These are phyloP conservation scores for Tetragonula clypearis DNA, from an alignment of 1,140 invertebrate species.

Conservation along the genomic window DNA sequence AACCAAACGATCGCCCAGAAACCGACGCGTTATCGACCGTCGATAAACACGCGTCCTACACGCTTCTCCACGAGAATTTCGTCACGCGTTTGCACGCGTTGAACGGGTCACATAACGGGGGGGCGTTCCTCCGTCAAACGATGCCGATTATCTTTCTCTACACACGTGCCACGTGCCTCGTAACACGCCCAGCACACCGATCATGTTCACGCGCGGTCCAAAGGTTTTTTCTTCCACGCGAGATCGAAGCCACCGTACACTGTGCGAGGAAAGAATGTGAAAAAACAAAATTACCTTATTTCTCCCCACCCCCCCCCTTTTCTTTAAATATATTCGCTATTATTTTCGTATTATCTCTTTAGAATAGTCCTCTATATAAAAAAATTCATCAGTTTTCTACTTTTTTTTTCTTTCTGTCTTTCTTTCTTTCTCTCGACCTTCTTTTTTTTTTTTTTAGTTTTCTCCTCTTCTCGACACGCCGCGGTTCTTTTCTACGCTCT, in stretches of 20 bases:
- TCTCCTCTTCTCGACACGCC: neutral
- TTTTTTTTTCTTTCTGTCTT: constrained; percentile 1
- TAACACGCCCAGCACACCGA: too few species aligned
- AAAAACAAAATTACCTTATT: neutral
- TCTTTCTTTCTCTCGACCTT: neutral
- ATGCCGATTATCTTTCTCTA: too few species aligned
- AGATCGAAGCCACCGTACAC: constrained; percentile 19
- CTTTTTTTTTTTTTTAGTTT: neutral
- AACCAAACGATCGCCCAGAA: too few species aligned
- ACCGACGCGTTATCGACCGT: too few species aligned
- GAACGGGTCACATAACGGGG: too few species aligned
- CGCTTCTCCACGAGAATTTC: too few species aligned
- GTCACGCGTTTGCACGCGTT: too few species aligned
- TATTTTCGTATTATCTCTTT: constrained; percentile 8
- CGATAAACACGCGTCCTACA: too few species aligned
- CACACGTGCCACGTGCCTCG: too few species aligned
- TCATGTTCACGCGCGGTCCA: too few species aligned
- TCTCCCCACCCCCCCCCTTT: neutral
- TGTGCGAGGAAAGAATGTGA: constrained; percentile 3
- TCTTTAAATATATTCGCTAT: constrained; percentile 11
- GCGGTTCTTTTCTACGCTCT: neutral
- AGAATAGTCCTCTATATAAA: constrained; percentile 33
- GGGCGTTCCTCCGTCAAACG: too few species aligned
- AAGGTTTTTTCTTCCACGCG: too few species aligned
- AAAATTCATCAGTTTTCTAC: constrained; percentile 36